Percentiles rank a stretch among this genome's conserved stretches.
Conservation (phyloP, 2,797 vertebrate genomes). For the Phrynocephalus vlangalii region DNA sequence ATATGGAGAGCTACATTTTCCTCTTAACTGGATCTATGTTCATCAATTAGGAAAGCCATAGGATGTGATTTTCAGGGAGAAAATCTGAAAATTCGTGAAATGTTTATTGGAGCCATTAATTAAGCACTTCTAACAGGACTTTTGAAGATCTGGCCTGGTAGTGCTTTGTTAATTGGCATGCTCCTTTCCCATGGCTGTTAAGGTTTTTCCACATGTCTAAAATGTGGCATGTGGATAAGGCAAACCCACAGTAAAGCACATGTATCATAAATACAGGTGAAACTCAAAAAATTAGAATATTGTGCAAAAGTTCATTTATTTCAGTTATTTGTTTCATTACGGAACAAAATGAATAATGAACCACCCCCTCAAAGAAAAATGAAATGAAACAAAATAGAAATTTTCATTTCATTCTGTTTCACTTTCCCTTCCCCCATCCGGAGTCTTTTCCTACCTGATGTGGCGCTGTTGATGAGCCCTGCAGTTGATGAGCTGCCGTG, state of each 20-base stretch:
- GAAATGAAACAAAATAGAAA: too few species aligned
- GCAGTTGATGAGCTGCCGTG: rapidly evolving
- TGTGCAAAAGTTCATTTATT: too few species aligned
- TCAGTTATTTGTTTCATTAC: too few species aligned
- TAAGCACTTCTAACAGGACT: not conserved
- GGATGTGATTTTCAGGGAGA: not conserved
- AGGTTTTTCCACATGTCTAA: not conserved
- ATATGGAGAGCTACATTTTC: not conserved
- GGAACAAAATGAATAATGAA: too few species aligned
- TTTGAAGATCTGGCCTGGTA: not conserved
- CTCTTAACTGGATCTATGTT: not conserved
- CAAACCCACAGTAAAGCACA: not conserved
- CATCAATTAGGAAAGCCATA: not conserved
- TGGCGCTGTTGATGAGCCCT: too few species aligned
- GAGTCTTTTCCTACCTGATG: too few species aligned
- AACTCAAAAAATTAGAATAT: too few species aligned
- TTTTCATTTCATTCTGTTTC: too few species aligned
- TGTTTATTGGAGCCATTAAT: not conserved
- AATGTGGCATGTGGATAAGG: not conserved
- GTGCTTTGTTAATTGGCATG: not conserved
- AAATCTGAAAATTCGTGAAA: not conserved
- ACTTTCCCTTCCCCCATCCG: too few species aligned
- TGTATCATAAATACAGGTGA: not conserved
- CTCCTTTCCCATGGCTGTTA: not conserved
- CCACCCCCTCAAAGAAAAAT: too few species aligned